Percentiles rank a stretch among this genome's conserved stretches.
Evolutionary conservation across 2,113 vertebrate species (phyloP).

Genomic region (Naja naja): DNA sequence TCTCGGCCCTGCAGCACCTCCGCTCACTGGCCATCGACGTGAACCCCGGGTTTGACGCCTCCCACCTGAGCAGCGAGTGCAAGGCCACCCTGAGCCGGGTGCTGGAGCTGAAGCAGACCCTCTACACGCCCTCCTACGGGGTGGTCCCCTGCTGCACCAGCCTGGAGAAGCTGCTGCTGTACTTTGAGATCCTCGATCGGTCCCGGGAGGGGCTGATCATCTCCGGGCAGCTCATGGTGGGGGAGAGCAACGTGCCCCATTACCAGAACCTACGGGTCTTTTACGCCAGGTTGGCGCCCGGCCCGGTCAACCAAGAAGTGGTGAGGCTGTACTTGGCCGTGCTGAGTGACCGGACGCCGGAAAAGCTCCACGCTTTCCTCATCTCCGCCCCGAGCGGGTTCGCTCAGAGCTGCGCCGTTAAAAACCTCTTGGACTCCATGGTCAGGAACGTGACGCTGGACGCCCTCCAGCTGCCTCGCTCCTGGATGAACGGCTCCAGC

Average conservation of each 20-base stretch:
- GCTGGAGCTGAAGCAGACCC: constrained; percentile 87
- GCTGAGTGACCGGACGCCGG: constrained; percentile 88
- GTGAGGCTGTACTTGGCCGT: constrained; percentile 92
- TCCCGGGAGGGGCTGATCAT: constrained; percentile 86
- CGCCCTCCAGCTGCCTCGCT: constrained; percentile 89
- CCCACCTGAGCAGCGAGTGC: constrained; percentile 85
- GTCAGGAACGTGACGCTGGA: constrained; percentile 81
- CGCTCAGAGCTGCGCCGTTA: constrained; percentile 81
- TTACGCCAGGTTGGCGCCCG: constrained; percentile 90
- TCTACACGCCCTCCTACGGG: constrained; percentile 88
- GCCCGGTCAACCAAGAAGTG: constrained; percentile 92
- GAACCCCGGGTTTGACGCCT: constrained; percentile 80
- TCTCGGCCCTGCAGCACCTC: constrained; percentile 80
- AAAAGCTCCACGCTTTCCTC: constrained; percentile 87
- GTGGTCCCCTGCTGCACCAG: constrained; percentile 92
- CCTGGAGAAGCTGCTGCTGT: constrained; percentile 87
- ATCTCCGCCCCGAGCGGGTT: constrained; percentile 89
- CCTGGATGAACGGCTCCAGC: constrained; percentile 85
- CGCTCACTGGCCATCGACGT: constrained; percentile 89
- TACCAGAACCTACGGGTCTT: constrained; percentile 93
- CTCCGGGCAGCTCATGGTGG: constrained; percentile 92
- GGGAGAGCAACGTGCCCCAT: constrained; percentile 95
- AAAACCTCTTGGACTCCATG: constrained; percentile 86
- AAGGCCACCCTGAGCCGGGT: constrained; percentile 86
- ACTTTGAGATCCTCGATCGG: constrained; percentile 90